phyloP scores from a whole-genome alignment of 2,888 invertebrate genomes.

The Glyphotaelius pellucidus region DNA sequence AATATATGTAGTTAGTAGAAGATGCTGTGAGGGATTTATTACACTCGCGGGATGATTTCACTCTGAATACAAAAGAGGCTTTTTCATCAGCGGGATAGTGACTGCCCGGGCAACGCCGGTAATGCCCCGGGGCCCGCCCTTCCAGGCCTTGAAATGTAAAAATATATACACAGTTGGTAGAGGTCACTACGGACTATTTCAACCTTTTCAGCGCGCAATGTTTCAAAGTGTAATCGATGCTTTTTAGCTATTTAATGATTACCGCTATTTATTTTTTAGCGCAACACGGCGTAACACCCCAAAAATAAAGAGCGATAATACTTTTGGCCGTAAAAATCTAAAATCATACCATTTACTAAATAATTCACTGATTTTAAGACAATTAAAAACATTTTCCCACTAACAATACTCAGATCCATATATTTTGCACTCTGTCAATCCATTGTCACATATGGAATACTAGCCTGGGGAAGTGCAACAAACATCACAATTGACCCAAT shows the following conservation, averaged over 20 bases:
- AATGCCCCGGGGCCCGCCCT: neutral
- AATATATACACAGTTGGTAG: neutral
- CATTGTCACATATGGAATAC: too few relatives aligned
- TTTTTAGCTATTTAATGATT: neutral
- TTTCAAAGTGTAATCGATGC: neutral
- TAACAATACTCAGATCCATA: too few relatives aligned
- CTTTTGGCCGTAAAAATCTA: too few relatives aligned
- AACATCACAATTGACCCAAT: too few relatives aligned
- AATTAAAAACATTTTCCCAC: too few relatives aligned
- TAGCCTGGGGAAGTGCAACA: too few relatives aligned
- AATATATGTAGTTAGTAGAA: neutral
- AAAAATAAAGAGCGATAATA: too few relatives aligned
- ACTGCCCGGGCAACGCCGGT: neutral
- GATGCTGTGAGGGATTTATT: slow-evolving; percentile 14
- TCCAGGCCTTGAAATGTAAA: neutral
- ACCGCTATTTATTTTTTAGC: too few relatives aligned
- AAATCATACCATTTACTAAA: too few relatives aligned
- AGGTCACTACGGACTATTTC: neutral
- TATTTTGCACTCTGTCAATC: too few relatives aligned
- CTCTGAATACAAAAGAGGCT: neutral
- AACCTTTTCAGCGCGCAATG: neutral
- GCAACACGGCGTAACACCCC: too few relatives aligned
- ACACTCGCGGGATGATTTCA: neutral
- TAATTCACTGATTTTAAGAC: too few relatives aligned
- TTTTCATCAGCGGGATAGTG: neutral